Percentiles rank a stretch among this genome's conserved stretches.
Evolutionary conservation across 2,888 invertebrate species (phyloP).

Genomic region (Dasysyrphus tricinctus): DNA sequence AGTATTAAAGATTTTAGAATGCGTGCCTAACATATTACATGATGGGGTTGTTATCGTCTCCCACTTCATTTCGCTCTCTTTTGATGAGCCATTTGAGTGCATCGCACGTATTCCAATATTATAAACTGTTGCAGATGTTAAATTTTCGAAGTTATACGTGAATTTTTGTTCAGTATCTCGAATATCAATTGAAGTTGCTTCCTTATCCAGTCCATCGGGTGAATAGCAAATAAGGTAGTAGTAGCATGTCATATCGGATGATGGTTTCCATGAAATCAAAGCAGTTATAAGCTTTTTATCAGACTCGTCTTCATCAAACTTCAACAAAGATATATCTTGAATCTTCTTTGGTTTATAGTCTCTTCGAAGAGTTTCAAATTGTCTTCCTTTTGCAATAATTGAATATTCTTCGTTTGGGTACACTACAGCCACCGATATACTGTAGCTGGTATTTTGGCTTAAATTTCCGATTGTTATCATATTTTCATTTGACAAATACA

Average conservation of each 20-base stretch:
- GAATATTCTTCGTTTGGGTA: conserved; percentile 79
- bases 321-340: conserved; percentile 79
- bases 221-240: no score
- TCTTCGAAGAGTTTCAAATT: conserved; percentile 80
- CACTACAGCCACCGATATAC: conserved; percentile 80
- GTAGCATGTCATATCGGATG: no score
- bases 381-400: conserved; percentile 78
- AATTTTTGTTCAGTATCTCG: no score
- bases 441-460: conserved; percentile 78
- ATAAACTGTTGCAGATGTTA: conserved; percentile 83
- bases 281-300: conserved; percentile 80
- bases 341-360: conserved; percentile 83
- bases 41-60: conserved; percentile 83
- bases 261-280: conserved; percentile 83
- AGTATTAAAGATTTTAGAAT: conserved; percentile 82
- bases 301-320: conserved; percentile 77
- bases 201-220: no score
- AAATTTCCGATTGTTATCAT: conserved; percentile 79
- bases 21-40: conserved; percentile 84
- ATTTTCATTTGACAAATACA: conserved; percentile 81
- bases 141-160: conserved; percentile 80
- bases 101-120: conserved; percentile 83
- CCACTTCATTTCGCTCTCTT: conserved; percentile 81
- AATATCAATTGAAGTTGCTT: no score
- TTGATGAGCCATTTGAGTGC: conserved; percentile 79